Evolutionary conservation across 2,797 vertebrate species (phyloP), one percentile per base, ranked within the genome.

Genomic region (Serranus cabrilla): DNA sequence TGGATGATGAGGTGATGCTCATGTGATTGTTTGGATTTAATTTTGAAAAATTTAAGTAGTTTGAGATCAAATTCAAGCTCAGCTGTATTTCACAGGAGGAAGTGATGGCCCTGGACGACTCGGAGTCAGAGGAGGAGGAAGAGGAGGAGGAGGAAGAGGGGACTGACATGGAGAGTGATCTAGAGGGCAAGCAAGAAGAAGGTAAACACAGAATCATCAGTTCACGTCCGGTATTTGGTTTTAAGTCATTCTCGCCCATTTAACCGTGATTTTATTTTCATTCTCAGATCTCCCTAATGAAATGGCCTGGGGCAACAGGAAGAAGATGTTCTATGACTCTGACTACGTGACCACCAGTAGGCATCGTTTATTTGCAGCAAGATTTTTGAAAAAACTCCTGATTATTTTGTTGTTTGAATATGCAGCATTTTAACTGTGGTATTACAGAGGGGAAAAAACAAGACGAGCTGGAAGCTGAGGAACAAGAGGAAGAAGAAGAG

Each of bases 221-320:
- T 65, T 39, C 37, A 9, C 5, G 4, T 34, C 11, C 2, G 39
- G 17, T 16, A 11, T 34, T 56, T 31, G 4, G 11, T 62, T 72
- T 18, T 25, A 7, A 37, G 13, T 71, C 13, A 18, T 51, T 11
- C 6, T 12, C 12, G 9, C n/a, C 8, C 2, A 0, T 72, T 66
- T 70, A 54, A 78, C 43, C 63, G 2, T 18, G 9, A 54, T 13
- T 12, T 0, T 80, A 16, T 72, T 25, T 11, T 58, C 61, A 16
- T 61, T 46, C 60, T 11, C 82, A 96, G 95, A 84, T 54, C 91
- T 98, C 39, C 97, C 96, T 9, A 94, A 94, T 51, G 98, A 98
- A 66, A 91, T 98, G 91, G 97, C 98, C 0, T 99, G 98, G 98
- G 98, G 98, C 43, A 95, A 89, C 37, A 96, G 91, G 88, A 99